Evolutionary conservation across 2,113 vertebrate species (phyloP).

Genomic region (Sorex fumeus): DNA sequence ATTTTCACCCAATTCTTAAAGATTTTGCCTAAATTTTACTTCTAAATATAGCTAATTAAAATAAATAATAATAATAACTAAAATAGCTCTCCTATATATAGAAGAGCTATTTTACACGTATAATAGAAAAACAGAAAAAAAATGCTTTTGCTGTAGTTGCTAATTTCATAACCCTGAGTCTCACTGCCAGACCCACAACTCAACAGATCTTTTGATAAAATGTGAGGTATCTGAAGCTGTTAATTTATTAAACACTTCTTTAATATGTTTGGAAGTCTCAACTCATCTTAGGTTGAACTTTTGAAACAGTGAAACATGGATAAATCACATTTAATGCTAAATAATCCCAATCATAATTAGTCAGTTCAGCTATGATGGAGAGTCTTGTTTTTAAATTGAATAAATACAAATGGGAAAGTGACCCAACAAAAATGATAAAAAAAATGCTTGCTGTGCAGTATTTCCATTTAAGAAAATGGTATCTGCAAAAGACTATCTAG

Average conservation of each 20-base stretch:
- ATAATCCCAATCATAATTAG: neutral
- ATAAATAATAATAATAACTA: neutral
- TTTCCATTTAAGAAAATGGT: slow-evolving; percentile 29
- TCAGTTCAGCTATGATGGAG: neutral
- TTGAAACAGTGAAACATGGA: neutral
- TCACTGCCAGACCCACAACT: slow-evolving; percentile 11
- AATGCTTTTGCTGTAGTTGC: neutral
- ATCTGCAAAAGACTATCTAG: slow-evolving; percentile 30
- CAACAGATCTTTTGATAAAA: slow-evolving; percentile 48
- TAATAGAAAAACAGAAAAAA: slow-evolving; percentile 4
- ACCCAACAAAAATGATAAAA: neutral
- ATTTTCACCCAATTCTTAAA: too few species aligned
- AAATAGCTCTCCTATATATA: neutral
- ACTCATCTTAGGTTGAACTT: neutral
- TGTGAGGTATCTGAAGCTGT: neutral
- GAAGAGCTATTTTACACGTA: neutral
- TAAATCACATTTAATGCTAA: slow-evolving; percentile 13
- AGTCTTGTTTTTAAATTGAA: too few species aligned
- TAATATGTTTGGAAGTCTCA: neutral
- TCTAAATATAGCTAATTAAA: neutral
- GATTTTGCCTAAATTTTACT: too few species aligned
- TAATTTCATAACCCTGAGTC: neutral
- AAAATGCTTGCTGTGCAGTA: neutral
- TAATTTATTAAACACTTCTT: slow-evolving; percentile 35
- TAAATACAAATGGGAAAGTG: too few species aligned